These are phyloP conservation scores for Triplophysa rosa DNA, from an alignment of 2,113 vertebrate genomes.

Conservation along the genomic window DNA sequence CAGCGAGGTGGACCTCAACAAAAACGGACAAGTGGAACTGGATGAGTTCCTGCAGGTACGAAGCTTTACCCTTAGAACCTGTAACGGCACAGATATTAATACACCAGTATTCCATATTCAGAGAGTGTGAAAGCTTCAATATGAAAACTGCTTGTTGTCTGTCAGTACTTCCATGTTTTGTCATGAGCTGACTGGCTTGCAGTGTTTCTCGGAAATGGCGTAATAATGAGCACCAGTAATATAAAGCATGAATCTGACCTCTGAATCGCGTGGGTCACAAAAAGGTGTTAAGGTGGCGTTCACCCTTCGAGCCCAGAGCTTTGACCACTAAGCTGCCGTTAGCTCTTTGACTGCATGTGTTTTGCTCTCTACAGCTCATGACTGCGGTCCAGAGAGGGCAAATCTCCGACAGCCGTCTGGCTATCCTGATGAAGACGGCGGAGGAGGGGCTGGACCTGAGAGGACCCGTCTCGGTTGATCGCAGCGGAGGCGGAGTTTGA, in stretches of 20 bases:
- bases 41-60: constrained; percentile 90
- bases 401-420: constrained; percentile 90
- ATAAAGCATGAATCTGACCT: too few relatives aligned
- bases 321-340: background rate
- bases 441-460: constrained; percentile 86
- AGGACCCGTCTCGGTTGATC: constrained; percentile 86
- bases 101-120: background rate
- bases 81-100: background rate
- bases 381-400: constrained; percentile 93
- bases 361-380: constrained; percentile 83
- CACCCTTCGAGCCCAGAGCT: background rate
- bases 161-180: constrained; percentile 12
- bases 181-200: constrained; percentile 23
- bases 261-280: background rate
- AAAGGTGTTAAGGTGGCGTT: constrained; percentile 25
- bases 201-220: constrained; percentile 44
- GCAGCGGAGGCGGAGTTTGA: constrained; percentile 91
- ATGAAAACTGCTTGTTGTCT: constrained; percentile 16
- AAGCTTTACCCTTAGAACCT: background rate
- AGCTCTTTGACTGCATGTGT: background rate
- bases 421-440: constrained; percentile 89
- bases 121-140: constrained; percentile 46
- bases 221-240: background rate
- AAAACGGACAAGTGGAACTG: constrained; percentile 96
- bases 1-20: constrained; percentile 95